Base-by-base conservation (phyloP, 2,113 vertebrate genomes). In the Globicephala melas region DNA sequence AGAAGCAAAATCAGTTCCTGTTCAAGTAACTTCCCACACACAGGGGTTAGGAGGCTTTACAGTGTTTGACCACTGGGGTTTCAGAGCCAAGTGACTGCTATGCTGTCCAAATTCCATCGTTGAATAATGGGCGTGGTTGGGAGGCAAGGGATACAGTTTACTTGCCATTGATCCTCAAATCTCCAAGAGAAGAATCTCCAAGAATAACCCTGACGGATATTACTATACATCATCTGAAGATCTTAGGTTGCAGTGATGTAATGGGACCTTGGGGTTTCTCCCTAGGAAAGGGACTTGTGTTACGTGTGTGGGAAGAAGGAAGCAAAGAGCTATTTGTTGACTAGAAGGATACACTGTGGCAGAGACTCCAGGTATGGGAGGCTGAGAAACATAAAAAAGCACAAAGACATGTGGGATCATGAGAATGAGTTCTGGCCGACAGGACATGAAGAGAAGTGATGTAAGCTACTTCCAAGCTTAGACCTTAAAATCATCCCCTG, bases 291-390 rank as follows among this genome's bases (percentile, higher is more conserved):
- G n/a, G 12, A 84, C 33, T 62, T 55, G 23, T 88, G 33, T 79
- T 89, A 18, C 4, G 8, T 60, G 23, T 77, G n/a, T 60, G 50
- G n/a, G 44, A 28, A 70, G 58, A 94, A 84, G n/a, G 41, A 91
- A 94, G 38, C 65, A 81, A 62, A 97, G 15, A 97, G 62, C 13
- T 89, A 85, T 89, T n/a, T 92, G 74, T 47, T 93, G 38, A 89
- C 81, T 47, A 81, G 36, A 89, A 95, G 63, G 63, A 83, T 50
- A 21, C 50, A 91, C 55, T 97, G 7, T 80, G 47, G 55, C 93
- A 91, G 70, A 67, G 17, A 77, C 18, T 82, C 55, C 87, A 91
- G 65, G 80, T 36, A 92, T 60, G 23, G 26, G 5, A 82, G 15
- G 15, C n/a, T 79, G 33, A 50, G 58, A 87, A 74, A 71, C 17